Evolutionary conservation across 1,140 invertebrate species (phyloP).

Genomic region (Hycleus phaleratus): DNA sequence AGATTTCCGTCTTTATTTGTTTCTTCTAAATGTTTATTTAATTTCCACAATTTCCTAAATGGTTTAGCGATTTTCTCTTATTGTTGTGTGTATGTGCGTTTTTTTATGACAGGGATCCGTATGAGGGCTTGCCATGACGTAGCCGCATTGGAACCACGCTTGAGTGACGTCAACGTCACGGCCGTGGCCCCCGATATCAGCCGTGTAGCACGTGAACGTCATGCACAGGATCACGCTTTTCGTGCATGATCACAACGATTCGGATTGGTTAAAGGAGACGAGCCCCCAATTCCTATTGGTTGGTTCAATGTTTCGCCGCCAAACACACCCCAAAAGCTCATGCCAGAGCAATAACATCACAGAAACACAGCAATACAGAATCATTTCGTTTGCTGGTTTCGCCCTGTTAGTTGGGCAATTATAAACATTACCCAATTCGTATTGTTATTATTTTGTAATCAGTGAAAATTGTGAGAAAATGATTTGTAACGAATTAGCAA

Average conservation of each 20-base stretch:
- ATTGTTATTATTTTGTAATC: background rate
- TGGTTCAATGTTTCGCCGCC: slow-evolving; percentile 20
- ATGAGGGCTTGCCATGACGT: slow-evolving; percentile 29
- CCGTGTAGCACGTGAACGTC: slow-evolving; percentile 50
- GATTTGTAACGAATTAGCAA: slow-evolving; percentile 4
- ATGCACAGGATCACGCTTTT: slow-evolving; percentile 46
- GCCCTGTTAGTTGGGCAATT: slow-evolving; percentile 2
- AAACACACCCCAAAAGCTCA: slow-evolving; percentile 30
- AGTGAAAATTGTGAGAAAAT: slow-evolving; percentile 7
- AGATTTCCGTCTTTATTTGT: too few relatives aligned
- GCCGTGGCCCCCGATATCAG: slow-evolving; percentile 42
- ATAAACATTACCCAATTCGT: background rate
- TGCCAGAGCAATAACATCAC: slow-evolving; percentile 34
- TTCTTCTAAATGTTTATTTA: too few relatives aligned
- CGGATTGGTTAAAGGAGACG: slow-evolving; percentile 42
- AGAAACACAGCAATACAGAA: slow-evolving; percentile 22
- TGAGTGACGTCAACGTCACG: slow-evolving; percentile 47
- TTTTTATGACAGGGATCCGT: too few relatives aligned
- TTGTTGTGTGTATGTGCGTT: too few relatives aligned
- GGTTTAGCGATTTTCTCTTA: too few relatives aligned
- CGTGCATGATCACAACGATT: slow-evolving; percentile 40
- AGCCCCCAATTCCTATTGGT: slow-evolving; percentile 46
- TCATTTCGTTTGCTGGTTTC: slow-evolving; percentile 19
- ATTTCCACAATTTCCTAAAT: too few relatives aligned
- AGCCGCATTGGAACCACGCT: slow-evolving; percentile 40